Base-by-base conservation (phyloP, 2,113 vertebrate species). In the Dasyprocta punctata region DNA sequence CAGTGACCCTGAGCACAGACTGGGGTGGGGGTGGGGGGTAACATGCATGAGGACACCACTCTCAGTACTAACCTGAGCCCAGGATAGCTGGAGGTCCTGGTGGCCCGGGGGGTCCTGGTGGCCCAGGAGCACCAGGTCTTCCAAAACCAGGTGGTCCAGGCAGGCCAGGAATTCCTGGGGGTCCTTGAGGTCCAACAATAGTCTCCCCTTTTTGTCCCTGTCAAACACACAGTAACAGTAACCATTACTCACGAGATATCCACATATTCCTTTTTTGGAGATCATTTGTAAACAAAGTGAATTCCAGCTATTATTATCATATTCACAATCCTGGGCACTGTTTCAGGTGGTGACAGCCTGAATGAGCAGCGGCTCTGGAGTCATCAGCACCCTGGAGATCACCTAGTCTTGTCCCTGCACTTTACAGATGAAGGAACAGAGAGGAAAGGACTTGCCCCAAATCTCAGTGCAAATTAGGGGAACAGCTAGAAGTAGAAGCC, bases 181-280 rank as follows among this genome's bases (percentile, higher is more conserved):
- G 99, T 9, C 99, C 99, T 92, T 98, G 99, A 22, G 99, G 99
- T 16, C 99, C 99, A 0, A 99, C 13, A 38, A 99, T 41, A 0
- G 99, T 98, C 56, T 99, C 99, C 28, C 99, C 99, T 98, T 99
- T 99, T 88, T 99, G 99, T 38, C 99, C 99, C 99, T 99, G 97
- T 97, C 86, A 97, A 94, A 38, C 1, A 24, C 65, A 92, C 0
- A 36, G 81, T 14, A 38, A 71, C 26, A 84, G 80, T 78, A 44
- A 82, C 10, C 41, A 7, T 73, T 30, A 17, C 41, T 67, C 44
- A 41, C 41, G 7, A 71, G 41, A 92, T 20, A 52, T 49, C 58
- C 13, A 10, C 3, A 12, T 67, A 30, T 2, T 6, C 44, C 38
- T 88, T 60, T 67, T 54, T 28, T 58, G 19, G 81, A 69, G n/a